A percentile compares a stretch with the other conserved stretches of the same genome.
Conservation (phyloP, 2,113 vertebrate genomes). For the Cettia cetti region DNA sequence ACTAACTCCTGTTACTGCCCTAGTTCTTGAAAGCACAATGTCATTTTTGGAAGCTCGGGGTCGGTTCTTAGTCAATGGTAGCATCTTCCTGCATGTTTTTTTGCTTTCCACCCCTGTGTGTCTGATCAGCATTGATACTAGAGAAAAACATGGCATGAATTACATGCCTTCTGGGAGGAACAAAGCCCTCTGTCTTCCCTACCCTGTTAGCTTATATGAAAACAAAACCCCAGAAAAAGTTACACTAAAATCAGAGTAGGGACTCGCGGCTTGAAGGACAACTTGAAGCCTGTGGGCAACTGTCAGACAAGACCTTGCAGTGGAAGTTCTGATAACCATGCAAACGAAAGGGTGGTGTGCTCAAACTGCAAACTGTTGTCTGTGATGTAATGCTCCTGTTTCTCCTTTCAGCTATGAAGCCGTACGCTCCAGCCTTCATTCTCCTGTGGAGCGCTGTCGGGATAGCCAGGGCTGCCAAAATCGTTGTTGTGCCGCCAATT, state of each 20-base stretch:
- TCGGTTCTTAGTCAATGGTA: fast-evolving
- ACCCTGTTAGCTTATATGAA: fast-evolving
- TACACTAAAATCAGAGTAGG: not conserved
- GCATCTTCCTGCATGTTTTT: not conserved
- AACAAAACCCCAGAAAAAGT: not conserved
- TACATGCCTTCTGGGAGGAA: not conserved
- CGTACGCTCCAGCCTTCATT: constrained; percentile 74
- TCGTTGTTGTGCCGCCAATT: constrained; percentile 95
- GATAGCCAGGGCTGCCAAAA: constrained; percentile 86
- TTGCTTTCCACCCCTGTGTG: fast-evolving
- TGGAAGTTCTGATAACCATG: fast-evolving
- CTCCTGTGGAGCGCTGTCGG: constrained; percentile 78
- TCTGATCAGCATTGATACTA: not conserved
- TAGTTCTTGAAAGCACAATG: not conserved
- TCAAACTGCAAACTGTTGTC: not conserved
- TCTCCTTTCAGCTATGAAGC: constrained; percentile 85
- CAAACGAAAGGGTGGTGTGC: fast-evolving
- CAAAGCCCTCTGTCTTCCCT: not conserved
- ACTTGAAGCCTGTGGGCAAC: not conserved
- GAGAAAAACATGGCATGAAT: not conserved
- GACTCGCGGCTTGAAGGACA: not conserved
- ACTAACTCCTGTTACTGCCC: not conserved
- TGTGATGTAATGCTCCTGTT: constrained; percentile 42
- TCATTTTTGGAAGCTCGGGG: not conserved
- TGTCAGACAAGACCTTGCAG: fast-evolving